Base-by-base conservation (phyloP, 2,797 vertebrate species). In the Cyclura pinguis region DNA sequence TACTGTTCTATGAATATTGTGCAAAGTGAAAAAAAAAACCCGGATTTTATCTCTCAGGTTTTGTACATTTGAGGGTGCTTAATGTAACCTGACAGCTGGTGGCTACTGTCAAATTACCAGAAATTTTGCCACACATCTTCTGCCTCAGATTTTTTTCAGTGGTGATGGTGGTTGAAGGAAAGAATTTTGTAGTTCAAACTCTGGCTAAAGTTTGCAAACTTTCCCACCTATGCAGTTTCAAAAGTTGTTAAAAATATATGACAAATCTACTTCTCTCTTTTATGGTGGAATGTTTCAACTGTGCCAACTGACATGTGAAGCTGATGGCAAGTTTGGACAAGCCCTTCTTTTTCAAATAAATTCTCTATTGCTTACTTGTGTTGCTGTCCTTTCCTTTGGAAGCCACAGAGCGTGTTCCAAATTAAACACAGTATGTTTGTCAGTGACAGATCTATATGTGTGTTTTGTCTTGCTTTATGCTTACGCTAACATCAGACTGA, bases 401-500 rank as follows among this genome's bases (percentile, higher is more conserved):
- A 89, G 72, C 24, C 80, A 57, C 12, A 24, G 38, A 83, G 81
- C 55, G 4, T 64, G 57, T 67, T 2, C 7, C 6, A 13, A 32
- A 55, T n/a, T 20, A 57, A 88, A 88, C 50, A 67, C 7, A 38
- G 0, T 2, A 1, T 80, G 52, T 72, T 73, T 81, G 78, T 59
- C 42, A 81, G 80, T 14, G 8, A 85, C 91, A 92, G 52, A n/a
- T 38, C 32, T 82, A 9, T 13, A 47, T 52, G 0, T 80, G 22
- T 77, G 1, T 80, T 27, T 67, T 59, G 72, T 14, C 69, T 0
- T 1, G 32, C 0, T 62, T 0, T 0, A 18, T n/a, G 20, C 62
- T 80, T 92, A 72, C 20, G 42, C 0, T 0, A 67, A 81, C 64
- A 38, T 50, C 7, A 32, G 50, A 47, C 42, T 38, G 35, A 88